These are phyloP conservation scores for Coreoperca whiteheadi DNA, from an alignment of 2,113 vertebrate genomes.

Conservation along the genomic window DNA sequence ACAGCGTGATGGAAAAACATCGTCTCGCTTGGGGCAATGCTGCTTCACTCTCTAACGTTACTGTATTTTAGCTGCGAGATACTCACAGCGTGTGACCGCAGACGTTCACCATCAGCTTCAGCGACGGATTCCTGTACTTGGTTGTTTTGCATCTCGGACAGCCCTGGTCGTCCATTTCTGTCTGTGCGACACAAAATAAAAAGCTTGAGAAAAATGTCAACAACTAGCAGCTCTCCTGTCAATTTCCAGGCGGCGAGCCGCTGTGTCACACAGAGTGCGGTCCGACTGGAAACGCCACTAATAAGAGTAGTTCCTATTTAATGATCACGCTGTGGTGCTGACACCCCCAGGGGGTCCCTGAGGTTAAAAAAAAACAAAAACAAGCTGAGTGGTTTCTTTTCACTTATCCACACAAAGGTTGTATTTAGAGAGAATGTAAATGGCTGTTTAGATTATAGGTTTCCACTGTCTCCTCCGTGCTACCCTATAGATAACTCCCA, in stretches of 20 bases:
- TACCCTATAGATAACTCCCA: background rate
- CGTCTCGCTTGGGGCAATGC: background rate
- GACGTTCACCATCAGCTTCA: constrained; percentile 98
- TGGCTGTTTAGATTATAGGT: constrained; percentile 12
- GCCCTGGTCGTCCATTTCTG: constrained; percentile 92
- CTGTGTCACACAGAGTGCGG: constrained; percentile 53
- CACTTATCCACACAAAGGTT: background rate
- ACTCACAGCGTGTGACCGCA: constrained; percentile 99
- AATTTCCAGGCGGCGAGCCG: background rate
- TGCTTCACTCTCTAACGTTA: background rate
- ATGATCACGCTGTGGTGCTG: constrained; percentile 14
- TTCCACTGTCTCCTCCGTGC: constrained; percentile 6
- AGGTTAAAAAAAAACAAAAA: constrained; percentile 39
- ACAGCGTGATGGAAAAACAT: background rate
- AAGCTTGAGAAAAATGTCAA: constrained; percentile 13
- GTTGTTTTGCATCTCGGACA: constrained; percentile 98
- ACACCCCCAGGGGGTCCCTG: background rate
- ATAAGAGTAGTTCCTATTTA: constrained; percentile 62
- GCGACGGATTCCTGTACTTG: constrained; percentile 95
- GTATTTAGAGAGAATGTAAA: constrained; percentile 6
- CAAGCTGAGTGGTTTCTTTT: constrained; percentile 30
- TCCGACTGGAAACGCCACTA: constrained; percentile 58
- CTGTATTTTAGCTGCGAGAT: background rate
- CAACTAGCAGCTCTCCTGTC: constrained; percentile 17
- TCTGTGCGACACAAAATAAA: background rate